phyloP scores from a whole-genome alignment of 1,140 invertebrate genomes.

The Leptinotarsa undecemlineata region DNA sequence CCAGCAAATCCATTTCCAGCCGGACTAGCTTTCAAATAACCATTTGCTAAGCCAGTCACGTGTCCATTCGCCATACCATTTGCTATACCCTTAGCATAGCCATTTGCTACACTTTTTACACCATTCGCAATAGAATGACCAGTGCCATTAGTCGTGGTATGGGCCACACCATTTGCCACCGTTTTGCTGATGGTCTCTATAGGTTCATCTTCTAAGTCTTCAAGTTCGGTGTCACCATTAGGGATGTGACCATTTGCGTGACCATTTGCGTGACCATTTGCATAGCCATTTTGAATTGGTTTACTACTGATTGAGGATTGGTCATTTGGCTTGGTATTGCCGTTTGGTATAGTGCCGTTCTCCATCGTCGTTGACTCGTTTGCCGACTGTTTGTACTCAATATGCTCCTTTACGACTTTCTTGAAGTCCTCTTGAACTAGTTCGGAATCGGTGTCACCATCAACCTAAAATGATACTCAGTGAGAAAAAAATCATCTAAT shows the following conservation, averaged over 20 bases:
- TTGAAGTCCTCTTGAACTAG: constrained; percentile 77
- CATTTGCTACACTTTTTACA: constrained; percentile 45
- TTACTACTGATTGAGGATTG: constrained; percentile 12
- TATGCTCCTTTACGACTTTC: constrained; percentile 67
- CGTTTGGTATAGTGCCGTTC: constrained; percentile 28
- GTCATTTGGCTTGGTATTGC: constrained; percentile 35
- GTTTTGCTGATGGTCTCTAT: constrained; percentile 48
- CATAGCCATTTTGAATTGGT: constrained; percentile 32
- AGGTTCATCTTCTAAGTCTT: constrained; percentile 46
- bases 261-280: constrained; percentile 41
- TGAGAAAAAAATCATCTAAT: too few relatives aligned
- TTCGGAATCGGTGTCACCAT: constrained; percentile 76
- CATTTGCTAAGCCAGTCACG: constrained; percentile 22
- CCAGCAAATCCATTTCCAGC: constrained; percentile 21
- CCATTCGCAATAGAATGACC: constrained; percentile 32
- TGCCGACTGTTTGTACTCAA: constrained; percentile 57
- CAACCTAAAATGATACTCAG: constrained; percentile 61
- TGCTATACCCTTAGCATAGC: constrained; percentile 18
- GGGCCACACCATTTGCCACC: constrained; percentile 52
- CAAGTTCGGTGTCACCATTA: constrained; percentile 43
- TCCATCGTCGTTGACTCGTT: background rate
- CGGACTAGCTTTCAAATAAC: constrained; percentile 26
- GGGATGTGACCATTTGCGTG: constrained; percentile 38
- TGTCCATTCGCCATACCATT: constrained; percentile 23
- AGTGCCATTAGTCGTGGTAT: constrained; percentile 43